These are phyloP conservation scores for Psephotus haematonotus DNA, from an alignment of 2,113 vertebrate genomes.

Conservation along the genomic window DNA sequence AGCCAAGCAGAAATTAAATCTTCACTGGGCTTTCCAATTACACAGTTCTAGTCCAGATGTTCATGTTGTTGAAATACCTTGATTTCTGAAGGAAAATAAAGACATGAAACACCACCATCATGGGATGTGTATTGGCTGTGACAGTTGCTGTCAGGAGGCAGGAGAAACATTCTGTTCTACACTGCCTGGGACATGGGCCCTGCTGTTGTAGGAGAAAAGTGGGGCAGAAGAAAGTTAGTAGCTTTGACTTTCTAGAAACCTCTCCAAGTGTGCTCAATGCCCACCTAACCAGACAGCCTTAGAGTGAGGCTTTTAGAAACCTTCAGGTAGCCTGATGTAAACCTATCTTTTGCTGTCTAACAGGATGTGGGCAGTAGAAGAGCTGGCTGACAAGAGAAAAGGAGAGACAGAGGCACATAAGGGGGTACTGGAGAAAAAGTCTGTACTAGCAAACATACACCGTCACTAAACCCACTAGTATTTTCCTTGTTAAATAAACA, in stretches of 20 bases:
- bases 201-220: not conserved
- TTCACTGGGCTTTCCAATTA: not conserved
- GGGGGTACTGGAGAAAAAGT: not conserved
- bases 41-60: constrained; percentile 22
- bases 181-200: not conserved
- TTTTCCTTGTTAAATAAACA: not conserved
- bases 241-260: not conserved
- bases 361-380: not conserved
- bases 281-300: not conserved
- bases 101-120: not conserved
- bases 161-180: not conserved
- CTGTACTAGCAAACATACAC: not conserved
- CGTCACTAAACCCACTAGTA: not conserved
- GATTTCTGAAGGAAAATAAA: constrained; percentile 17
- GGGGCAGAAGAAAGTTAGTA: not conserved
- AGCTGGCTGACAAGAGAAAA: rapidly evolving
- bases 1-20: constrained; percentile 53
- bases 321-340: not conserved
- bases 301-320: not conserved
- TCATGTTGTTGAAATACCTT: constrained; percentile 25
- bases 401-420: not conserved
- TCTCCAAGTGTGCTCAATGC: not conserved
- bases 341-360: not conserved
- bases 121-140: not conserved
- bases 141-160: not conserved